Evolutionary conservation across 2,888 invertebrate genomes (phyloP).

Genomic region (Leptinotarsa peninsularis): DNA sequence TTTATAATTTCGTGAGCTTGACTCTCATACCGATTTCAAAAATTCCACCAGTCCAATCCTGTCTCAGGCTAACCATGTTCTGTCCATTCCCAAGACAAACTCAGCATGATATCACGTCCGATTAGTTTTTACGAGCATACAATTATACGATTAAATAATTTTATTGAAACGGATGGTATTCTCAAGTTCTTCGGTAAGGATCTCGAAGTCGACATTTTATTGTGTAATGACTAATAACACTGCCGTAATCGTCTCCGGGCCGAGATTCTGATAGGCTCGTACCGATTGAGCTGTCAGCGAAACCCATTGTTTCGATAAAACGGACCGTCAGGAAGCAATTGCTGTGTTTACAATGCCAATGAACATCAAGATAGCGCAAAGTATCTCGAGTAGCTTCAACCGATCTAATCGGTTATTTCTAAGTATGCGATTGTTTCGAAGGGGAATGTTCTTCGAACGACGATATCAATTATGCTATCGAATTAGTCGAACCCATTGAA

Average conservation of each 20-base stretch:
- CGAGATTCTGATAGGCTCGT: slow-evolving; percentile 21
- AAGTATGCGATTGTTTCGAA: not conserved
- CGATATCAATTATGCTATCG: not conserved
- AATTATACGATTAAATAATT: slow-evolving; percentile 37
- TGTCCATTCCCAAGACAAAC: slow-evolving; percentile 6
- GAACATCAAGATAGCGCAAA: slow-evolving; percentile 7
- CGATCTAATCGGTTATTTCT: slow-evolving; percentile 13
- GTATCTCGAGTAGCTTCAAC: not conserved
- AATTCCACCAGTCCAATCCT: not conserved
- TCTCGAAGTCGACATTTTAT: slow-evolving; percentile 29
- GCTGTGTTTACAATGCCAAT: slow-evolving; percentile 3
- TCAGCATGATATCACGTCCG: slow-evolving; percentile 21
- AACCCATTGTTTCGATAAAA: slow-evolving; percentile 19
- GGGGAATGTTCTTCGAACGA: not conserved
- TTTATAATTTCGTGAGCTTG: too few relatives aligned
- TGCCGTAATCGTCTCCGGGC: slow-evolving; percentile 30
- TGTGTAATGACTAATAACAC: slow-evolving; percentile 38
- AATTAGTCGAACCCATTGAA: not conserved
- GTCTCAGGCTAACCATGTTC: slow-evolving; percentile 11
- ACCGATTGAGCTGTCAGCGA: slow-evolving; percentile 19
- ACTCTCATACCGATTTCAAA: too few relatives aligned
- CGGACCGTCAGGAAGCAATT: slow-evolving; percentile 18
- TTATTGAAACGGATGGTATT: slow-evolving; percentile 32
- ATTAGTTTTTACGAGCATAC: slow-evolving; percentile 22
- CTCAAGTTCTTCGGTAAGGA: slow-evolving; percentile 36